Percentiles rank a stretch among this genome's conserved stretches.
These are phyloP conservation scores for Aythya baeri DNA, from an alignment of 2,113 vertebrate species.

Conservation along the genomic window DNA sequence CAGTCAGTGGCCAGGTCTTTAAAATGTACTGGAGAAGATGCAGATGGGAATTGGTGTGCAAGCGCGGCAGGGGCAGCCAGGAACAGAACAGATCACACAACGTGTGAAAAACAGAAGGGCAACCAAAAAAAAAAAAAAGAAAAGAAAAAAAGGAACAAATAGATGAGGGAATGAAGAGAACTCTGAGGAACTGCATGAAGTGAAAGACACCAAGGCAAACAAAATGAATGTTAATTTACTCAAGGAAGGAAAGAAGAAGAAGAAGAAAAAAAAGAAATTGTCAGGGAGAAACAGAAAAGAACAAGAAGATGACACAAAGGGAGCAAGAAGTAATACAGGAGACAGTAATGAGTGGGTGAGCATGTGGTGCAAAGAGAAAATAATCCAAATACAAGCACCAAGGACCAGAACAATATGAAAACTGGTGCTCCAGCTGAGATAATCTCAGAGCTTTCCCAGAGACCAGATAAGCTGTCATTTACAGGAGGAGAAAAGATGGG, in stretches of 20 bases:
- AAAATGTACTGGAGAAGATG: not conserved
- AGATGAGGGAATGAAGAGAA: not conserved
- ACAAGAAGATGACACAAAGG: not conserved
- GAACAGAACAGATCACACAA: not conserved
- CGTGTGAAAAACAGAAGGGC: not conserved
- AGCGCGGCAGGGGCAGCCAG: not conserved
- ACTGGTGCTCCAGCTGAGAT: not conserved
- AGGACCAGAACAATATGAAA: not conserved
- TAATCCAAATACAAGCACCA: not conserved
- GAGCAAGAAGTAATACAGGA: not conserved
- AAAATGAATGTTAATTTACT: not conserved
- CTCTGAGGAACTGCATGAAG: not conserved
- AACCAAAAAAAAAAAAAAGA: too few species aligned
- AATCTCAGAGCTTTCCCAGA: not conserved
- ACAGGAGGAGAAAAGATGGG: fast-evolving
- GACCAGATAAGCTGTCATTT: not conserved
- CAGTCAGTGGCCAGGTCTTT: not conserved
- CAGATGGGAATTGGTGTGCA: not conserved
- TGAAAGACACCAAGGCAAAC: not conserved
- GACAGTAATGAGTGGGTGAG: not conserved
- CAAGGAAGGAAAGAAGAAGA: not conserved
- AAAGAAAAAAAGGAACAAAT: too few species aligned
- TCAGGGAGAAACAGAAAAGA: not conserved
- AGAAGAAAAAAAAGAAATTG: not conserved
- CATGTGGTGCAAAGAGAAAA: not conserved